These are phyloP conservation scores for Yoshiicerus persimilis DNA, from an alignment of 1,140 invertebrate genomes.

Conservation along the genomic window DNA sequence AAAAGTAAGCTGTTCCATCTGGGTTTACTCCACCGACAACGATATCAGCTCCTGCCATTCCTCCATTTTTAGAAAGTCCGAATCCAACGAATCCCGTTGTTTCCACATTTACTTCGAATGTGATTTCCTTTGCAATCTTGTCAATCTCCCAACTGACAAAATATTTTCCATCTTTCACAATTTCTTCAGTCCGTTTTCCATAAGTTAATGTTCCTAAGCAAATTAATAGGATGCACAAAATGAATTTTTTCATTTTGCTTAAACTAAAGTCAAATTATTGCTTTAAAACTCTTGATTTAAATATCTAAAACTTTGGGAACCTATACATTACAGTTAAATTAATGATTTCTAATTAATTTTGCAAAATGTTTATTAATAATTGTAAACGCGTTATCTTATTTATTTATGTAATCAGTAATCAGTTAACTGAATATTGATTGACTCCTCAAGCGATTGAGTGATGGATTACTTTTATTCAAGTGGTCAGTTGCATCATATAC, in stretches of 20 bases:
- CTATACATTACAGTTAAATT: no score
- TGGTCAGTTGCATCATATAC: no score
- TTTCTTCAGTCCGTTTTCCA: background rate
- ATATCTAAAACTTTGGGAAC: no score
- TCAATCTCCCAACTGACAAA: background rate
- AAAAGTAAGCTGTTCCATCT: conserved; percentile 18
- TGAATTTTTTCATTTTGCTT: background rate
- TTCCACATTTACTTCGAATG: conserved; percentile 13
- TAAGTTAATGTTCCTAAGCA: background rate
- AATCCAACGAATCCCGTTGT: conserved; percentile 38
- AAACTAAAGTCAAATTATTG: background rate
- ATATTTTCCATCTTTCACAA: background rate
- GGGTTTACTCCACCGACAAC: conserved; percentile 23
- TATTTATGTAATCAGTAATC: no score
- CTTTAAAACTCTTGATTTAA: no score
- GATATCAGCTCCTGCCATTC: conserved; percentile 23
- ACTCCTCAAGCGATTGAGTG: no score
- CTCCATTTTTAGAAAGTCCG: conserved; percentile 24
- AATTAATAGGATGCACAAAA: background rate
- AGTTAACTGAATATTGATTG: no score
- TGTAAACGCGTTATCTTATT: no score
- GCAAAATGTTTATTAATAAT: no score
- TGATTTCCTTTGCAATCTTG: background rate
- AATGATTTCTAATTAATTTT: no score
- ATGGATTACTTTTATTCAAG: no score